These are phyloP conservation scores for Uria aalge DNA, from an alignment of 2,113 vertebrate species.

Conservation along the genomic window DNA sequence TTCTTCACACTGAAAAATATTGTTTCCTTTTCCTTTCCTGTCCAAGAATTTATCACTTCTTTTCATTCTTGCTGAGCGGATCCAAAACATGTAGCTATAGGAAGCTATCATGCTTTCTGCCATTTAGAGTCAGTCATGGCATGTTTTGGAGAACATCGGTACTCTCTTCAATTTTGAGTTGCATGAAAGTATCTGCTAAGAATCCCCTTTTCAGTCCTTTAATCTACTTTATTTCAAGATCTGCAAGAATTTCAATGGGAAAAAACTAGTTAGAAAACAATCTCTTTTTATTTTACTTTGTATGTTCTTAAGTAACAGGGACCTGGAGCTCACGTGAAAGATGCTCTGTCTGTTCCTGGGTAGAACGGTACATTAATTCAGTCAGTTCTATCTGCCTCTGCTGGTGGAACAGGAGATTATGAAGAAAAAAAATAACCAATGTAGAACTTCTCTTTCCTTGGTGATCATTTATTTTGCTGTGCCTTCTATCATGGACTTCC, in stretches of 20 bases:
- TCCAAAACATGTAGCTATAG: neutral
- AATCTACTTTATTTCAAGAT: neutral
- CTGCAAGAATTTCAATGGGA: neutral
- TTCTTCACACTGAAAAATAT: constrained; percentile 16
- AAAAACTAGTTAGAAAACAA: neutral
- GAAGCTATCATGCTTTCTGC: neutral
- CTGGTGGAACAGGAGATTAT: neutral
- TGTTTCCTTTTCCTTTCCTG: constrained; percentile 32
- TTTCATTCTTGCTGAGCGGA: constrained; percentile 17
- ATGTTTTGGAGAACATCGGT: neutral
- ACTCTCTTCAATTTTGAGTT: neutral
- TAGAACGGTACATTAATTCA: neutral
- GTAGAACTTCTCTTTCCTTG: neutral
- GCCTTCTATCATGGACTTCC: neutral
- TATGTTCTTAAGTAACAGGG: neutral
- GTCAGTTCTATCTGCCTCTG: neutral
- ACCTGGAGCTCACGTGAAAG: neutral
- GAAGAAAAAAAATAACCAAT: neutral
- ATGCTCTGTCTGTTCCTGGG: neutral
- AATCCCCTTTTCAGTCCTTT: neutral
- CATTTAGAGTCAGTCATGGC: neutral
- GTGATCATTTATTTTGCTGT: neutral
- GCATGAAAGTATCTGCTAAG: neutral
- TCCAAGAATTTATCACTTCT: constrained; percentile 35
- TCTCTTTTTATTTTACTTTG: neutral